A percentile compares a stretch with the other conserved stretches of the same genome.
Evolutionary conservation across 2,888 invertebrate species (phyloP).

Genomic region (Nymphalis c-album): DNA sequence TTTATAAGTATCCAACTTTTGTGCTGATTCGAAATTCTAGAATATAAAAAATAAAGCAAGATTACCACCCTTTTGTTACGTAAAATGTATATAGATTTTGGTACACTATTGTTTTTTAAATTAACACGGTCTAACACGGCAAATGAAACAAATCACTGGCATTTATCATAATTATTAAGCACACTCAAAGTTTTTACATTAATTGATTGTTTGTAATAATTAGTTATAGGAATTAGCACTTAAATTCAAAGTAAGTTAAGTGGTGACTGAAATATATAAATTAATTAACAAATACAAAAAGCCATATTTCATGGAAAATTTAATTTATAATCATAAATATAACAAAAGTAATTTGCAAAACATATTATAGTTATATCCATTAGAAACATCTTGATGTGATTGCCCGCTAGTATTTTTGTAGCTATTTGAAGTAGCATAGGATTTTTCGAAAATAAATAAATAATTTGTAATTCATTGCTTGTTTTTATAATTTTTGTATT

Average conservation of each 20-base stretch:
- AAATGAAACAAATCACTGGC: neutral
- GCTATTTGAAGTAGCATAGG: slow-evolving; percentile 27
- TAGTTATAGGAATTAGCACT: neutral
- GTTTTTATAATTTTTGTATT: neutral
- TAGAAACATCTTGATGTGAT: slow-evolving; percentile 26
- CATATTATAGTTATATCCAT: slow-evolving; percentile 14
- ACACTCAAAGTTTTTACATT: neutral
- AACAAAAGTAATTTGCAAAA: neutral
- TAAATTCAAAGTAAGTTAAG: neutral
- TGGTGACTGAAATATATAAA: slow-evolving; percentile 2
- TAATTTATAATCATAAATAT: neutral
- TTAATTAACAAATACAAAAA: neutral
- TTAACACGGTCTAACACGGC: too few relatives aligned
- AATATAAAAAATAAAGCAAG: neutral
- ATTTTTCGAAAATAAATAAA: slow-evolving; percentile 28
- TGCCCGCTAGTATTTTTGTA: slow-evolving; percentile 33
- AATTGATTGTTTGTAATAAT: slow-evolving; percentile 3
- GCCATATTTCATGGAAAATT: neutral
- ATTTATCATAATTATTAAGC: slow-evolving; percentile 1
- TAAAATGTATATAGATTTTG: neutral
- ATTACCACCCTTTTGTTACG: neutral
- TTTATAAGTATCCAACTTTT: too few relatives aligned
- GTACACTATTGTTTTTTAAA: too few relatives aligned
- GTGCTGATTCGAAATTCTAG: too few relatives aligned
- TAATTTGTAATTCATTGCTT: slow-evolving; percentile 13